Conservation (phyloP, 2,797 vertebrate genomes). For the Chloroceryle amazona region DNA sequence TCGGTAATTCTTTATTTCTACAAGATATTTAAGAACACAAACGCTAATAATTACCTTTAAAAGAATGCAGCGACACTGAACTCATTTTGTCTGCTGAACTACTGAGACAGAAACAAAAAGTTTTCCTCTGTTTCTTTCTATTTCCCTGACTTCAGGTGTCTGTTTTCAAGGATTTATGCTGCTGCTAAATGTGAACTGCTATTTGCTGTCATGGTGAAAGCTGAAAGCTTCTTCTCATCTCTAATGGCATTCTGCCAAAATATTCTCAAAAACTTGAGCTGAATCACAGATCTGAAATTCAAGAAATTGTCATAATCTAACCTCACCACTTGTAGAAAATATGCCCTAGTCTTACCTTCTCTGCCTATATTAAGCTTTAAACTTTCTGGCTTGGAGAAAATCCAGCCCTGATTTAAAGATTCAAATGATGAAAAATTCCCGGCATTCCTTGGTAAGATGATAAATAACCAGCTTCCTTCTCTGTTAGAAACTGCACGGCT, state of each 20-base stretch:
- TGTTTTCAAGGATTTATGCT: slow-evolving; percentile 11
- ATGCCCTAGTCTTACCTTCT: neutral
- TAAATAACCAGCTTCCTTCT: neutral
- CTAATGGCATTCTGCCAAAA: slow-evolving; percentile 36
- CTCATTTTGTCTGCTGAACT: neutral
- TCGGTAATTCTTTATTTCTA: neutral
- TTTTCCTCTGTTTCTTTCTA: neutral
- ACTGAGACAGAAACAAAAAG: neutral
- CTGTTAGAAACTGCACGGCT: neutral
- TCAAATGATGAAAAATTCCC: neutral
- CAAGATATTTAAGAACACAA: neutral
- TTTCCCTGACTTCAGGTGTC: slow-evolving; percentile 30
- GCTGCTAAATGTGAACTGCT: neutral
- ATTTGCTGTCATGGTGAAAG: slow-evolving; percentile 34
- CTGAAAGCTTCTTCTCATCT: slow-evolving; percentile 38
- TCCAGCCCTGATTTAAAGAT: neutral
- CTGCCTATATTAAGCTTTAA: neutral
- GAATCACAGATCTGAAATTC: slow-evolving; percentile 36
- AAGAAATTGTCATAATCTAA: slow-evolving; percentile 34
- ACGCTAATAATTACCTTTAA: neutral
- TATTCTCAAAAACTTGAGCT: slow-evolving; percentile 26
- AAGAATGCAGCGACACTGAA: neutral
- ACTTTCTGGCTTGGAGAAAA: neutral
- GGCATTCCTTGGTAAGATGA: neutral
- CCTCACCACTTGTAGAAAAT: neutral